Evolutionary conservation across 1,140 invertebrate species (phyloP).

Genomic region (Drosophila truncata): DNA sequence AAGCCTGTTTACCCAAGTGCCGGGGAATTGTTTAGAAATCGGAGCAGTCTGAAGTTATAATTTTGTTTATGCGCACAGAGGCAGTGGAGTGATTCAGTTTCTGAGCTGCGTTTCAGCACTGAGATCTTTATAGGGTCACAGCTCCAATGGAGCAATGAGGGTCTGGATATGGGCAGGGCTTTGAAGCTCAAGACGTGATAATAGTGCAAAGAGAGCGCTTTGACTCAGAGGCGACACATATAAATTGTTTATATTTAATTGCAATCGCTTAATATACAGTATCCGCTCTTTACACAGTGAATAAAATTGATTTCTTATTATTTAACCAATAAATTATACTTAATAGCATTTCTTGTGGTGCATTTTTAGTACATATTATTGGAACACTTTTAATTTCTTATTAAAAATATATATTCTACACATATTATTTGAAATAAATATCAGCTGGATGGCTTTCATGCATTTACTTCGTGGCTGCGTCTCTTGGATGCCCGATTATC

Average conservation of each 20-base stretch:
- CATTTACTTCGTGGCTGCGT: constrained; percentile 22
- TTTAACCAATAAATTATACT: not conserved
- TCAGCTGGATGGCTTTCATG: constrained; percentile 1
- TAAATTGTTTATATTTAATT: constrained; percentile 21
- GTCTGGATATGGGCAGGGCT: constrained; percentile 29
- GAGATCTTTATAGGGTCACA: constrained; percentile 52
- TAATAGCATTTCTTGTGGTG: not conserved
- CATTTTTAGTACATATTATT: not conserved
- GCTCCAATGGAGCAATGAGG: constrained; percentile 32
- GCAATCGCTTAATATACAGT: not conserved
- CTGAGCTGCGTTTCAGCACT: constrained; percentile 9
- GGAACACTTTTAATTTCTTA: no score
- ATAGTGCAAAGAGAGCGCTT: constrained; percentile 20
- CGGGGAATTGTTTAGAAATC: constrained; percentile 29
- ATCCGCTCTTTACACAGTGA: not conserved
- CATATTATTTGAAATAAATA: constrained; percentile 4
- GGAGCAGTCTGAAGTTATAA: constrained; percentile 6
- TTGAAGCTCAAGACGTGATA: constrained; percentile 40
- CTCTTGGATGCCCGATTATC: constrained; percentile 23
- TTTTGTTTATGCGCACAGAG: constrained; percentile 17
- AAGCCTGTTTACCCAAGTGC: constrained; percentile 22
- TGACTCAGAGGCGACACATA: not conserved
- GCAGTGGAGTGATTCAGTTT: constrained; percentile 21
- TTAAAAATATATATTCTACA: not conserved
- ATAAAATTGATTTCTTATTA: not conserved